phyloP scores from a whole-genome alignment of 64 coral and sea anemone species.

The Porites lutea region DNA sequence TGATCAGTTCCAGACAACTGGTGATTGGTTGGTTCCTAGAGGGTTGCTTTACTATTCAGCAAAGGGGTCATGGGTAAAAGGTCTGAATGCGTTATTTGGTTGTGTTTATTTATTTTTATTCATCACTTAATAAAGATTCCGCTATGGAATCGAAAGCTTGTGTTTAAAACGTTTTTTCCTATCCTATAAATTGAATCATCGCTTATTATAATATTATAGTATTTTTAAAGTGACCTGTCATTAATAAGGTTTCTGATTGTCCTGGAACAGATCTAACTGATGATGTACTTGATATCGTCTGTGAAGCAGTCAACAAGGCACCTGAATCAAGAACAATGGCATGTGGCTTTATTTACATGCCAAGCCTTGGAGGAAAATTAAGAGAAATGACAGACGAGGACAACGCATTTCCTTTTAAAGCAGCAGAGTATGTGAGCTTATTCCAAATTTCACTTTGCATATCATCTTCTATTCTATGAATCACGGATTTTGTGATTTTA shows the following conservation, averaged over 20 bases:
- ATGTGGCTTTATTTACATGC: constrained; percentile 43
- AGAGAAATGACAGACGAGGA: constrained; percentile 29
- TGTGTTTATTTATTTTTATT: too few species aligned
- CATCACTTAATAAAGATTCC: too few species aligned
- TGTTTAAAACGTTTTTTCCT: too few species aligned
- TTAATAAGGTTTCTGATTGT: neutral
- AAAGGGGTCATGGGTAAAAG: constrained; percentile 46
- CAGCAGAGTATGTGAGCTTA: constrained; percentile 10
- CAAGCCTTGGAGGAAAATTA: constrained; percentile 56
- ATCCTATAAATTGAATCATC: too few species aligned
- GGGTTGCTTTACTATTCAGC: constrained; percentile 11
- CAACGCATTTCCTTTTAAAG: constrained; percentile 51
- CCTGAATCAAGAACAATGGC: neutral
- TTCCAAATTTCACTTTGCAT: neutral
- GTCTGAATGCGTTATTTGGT: neutral
- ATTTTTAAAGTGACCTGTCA: neutral
- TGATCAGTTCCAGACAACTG: constrained; percentile 58
- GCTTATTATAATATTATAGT: too few species aligned
- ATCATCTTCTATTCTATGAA: too few species aligned
- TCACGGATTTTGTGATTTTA: too few species aligned
- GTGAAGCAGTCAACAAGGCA: constrained; percentile 15
- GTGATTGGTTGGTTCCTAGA: constrained; percentile 34
- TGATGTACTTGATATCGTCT: constrained; percentile 51
- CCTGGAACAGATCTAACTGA: constrained; percentile 46
- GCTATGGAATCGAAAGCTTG: too few species aligned